phyloP scores from a whole-genome alignment of 2,113 vertebrate genomes.

The Orientallactaga bullata region DNA sequence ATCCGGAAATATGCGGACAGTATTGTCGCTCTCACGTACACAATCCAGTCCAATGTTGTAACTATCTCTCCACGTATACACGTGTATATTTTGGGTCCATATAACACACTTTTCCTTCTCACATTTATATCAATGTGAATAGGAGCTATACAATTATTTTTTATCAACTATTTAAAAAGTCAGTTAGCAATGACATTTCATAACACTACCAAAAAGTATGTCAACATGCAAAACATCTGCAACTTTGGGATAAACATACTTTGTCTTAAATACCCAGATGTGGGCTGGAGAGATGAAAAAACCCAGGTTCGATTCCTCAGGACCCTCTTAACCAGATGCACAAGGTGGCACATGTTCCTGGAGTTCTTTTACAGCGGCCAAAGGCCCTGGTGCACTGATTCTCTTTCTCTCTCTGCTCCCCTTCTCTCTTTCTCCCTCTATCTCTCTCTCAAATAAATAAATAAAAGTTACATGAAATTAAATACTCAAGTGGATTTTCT shows the following conservation, averaged over 20 bases:
- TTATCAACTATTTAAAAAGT: not conserved
- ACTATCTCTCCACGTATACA: not conserved
- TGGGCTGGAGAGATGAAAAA: too few species aligned
- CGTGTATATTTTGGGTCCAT: not conserved
- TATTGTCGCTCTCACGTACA: not conserved
- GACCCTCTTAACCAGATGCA: too few species aligned
- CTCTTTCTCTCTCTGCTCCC: too few species aligned
- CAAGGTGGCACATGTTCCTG: too few species aligned
- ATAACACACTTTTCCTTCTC: not conserved
- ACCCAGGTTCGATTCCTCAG: too few species aligned
- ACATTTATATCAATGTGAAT: not conserved
- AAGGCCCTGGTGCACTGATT: too few species aligned
- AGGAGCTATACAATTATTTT: not conserved
- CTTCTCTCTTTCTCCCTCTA: too few species aligned
- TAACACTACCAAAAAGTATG: not conserved
- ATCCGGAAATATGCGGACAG: not conserved
- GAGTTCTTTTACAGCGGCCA: too few species aligned
- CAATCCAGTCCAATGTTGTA: not conserved
- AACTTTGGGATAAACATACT: not conserved
- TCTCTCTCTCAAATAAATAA: too few species aligned
- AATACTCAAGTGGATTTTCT: not conserved
- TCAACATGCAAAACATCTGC: not conserved
- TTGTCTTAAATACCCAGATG: not conserved
- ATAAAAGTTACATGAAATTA: too few species aligned
- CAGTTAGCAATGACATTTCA: not conserved